These are phyloP conservation scores for Oncorhynchus kisutch DNA, from an alignment of 2,113 vertebrate genomes.

Conservation along the genomic window DNA sequence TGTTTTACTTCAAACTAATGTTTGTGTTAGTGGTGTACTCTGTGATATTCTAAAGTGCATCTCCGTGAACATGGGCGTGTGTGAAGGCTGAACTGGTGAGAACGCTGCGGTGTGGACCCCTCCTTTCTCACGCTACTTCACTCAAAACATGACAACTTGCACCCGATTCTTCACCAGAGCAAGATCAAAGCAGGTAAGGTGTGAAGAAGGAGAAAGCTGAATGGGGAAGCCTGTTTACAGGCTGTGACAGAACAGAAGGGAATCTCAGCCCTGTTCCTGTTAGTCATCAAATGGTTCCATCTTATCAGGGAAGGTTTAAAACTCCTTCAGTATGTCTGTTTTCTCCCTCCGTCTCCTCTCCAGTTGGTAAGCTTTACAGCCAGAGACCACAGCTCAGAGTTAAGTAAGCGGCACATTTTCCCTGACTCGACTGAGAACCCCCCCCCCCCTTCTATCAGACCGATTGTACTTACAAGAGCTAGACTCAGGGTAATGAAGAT, in stretches of 20 bases:
- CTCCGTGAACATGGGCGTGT: background rate
- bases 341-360: background rate
- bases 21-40: slow-evolving; percentile 4
- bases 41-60: background rate
- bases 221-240: background rate
- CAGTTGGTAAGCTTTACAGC: slow-evolving; percentile 3
- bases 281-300: background rate
- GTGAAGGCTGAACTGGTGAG: background rate
- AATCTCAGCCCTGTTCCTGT: background rate
- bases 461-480: background rate
- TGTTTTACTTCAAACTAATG: slow-evolving; percentile 18
- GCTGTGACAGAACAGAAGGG: background rate
- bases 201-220: background rate
- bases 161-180: background rate
- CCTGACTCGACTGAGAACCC: background rate
- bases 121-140: background rate
- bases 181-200: slow-evolving; percentile 2
- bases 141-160: background rate
- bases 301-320: background rate
- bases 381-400: background rate
- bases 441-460: background rate
- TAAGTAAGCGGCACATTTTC: background rate
- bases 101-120: background rate
- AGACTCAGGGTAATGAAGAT: background rate
- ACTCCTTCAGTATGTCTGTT: background rate